phyloP scores from a whole-genome alignment of 2,888 invertebrate genomes.

The Hirtodrosophila trivittata region DNA sequence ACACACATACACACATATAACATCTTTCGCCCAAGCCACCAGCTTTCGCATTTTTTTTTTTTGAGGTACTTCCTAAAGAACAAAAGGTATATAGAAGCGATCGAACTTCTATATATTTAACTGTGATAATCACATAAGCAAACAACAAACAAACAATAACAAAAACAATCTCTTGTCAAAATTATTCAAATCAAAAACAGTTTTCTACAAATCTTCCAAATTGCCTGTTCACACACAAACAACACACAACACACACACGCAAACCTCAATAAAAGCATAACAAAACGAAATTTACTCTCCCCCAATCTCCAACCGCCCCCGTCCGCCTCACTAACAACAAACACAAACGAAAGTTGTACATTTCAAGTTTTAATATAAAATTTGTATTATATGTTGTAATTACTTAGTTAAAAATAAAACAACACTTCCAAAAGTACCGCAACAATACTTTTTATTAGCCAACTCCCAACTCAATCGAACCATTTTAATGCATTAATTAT shows the following conservation, averaged over 20 bases:
- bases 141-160: conserved; percentile 29
- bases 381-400: conserved; percentile 80
- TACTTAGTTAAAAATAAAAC: conserved; percentile 66
- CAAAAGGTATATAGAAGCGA: conserved; percentile 57
- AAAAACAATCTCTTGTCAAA: conserved; percentile 7
- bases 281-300: conserved; percentile 1
- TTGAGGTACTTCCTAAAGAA: conserved; percentile 29
- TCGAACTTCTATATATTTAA: conserved; percentile 77
- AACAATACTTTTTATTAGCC: too few species aligned
- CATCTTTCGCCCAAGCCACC: conserved; percentile 21
- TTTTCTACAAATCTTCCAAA: conserved; percentile 8
- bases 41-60: conserved; percentile 45
- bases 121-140: conserved; percentile 81
- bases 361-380: conserved; percentile 61
- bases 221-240: conserved; percentile 7
- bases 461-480: fast-evolving
- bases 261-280: conserved; percentile 3
- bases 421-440: conserved; percentile 36
- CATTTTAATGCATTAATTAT: conserved; percentile 25
- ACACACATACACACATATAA: conserved; percentile 7
- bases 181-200: conserved; percentile 5
- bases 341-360: conserved; percentile 59
- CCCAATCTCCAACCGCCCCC: conserved; percentile 4
- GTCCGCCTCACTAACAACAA: neutral
- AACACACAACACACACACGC: conserved; percentile 15